Evolutionary conservation across 2,888 invertebrate genomes (phyloP).

Genomic region (Tipula confusa): DNA sequence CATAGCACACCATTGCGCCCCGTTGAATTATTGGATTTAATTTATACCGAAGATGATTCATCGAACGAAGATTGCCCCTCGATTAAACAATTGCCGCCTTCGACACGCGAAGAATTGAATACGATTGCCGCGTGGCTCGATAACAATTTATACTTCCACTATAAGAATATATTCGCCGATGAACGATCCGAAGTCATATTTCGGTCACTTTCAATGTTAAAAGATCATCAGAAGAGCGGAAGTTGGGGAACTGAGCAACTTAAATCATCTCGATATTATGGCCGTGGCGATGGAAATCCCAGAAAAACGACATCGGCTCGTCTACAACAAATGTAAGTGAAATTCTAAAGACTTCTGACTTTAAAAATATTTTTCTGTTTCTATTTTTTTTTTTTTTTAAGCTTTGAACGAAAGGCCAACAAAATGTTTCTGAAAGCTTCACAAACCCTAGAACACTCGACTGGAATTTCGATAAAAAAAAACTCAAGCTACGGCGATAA

Average conservation of each 20-base stretch:
- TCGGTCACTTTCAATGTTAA: constrained; percentile 68
- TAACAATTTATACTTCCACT: constrained; percentile 67
- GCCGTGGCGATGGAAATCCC: constrained; percentile 62
- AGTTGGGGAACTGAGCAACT: constrained; percentile 69
- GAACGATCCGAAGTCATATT: constrained; percentile 72
- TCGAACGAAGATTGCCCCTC: constrained; percentile 57
- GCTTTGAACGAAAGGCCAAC: constrained; percentile 75
- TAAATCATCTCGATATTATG: constrained; percentile 50
- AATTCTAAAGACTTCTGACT: no score
- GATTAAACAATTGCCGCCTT: constrained; percentile 65
- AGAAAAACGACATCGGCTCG: constrained; percentile 71
- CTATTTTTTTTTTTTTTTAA: constrained; percentile 42
- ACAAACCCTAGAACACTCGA: constrained; percentile 76
- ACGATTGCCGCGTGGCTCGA: constrained; percentile 84
- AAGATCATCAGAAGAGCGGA: constrained; percentile 73
- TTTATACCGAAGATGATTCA: constrained; percentile 78
- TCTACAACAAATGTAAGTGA: constrained; percentile 71
- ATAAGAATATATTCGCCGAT: constrained; percentile 68
- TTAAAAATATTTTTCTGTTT: no score
- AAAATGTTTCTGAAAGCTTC: constrained; percentile 78
- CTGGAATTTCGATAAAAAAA: constrained; percentile 67
- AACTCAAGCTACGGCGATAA: constrained; percentile 47
- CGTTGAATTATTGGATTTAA: constrained; percentile 80
- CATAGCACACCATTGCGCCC: constrained; percentile 84
- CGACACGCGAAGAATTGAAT: constrained; percentile 65